These are phyloP conservation scores for Lamprologus ornatipinnis DNA, from an alignment of 2,113 vertebrate genomes.

Conservation along the genomic window DNA sequence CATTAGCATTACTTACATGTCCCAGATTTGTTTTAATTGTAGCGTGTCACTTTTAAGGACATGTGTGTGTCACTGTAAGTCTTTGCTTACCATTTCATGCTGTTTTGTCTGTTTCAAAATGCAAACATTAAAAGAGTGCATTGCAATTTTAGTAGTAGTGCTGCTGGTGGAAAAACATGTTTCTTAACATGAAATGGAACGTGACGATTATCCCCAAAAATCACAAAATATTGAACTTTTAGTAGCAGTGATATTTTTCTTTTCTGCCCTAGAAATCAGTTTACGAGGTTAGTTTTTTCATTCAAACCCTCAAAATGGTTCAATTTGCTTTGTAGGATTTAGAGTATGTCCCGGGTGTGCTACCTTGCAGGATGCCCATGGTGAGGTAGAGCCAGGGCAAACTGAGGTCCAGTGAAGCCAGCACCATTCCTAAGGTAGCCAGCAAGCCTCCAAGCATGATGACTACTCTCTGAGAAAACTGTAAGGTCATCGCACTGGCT, in stretches of 20 bases:
- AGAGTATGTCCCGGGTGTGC: neutral
- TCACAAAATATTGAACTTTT: neutral
- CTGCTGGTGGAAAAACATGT: neutral
- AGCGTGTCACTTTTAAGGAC: rapidly evolving
- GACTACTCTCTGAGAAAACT: constrained; percentile 50
- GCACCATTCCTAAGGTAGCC: constrained; percentile 36
- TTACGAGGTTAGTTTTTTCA: neutral
- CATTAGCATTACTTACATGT: neutral
- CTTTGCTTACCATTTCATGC: neutral
- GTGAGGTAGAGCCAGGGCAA: constrained; percentile 61
- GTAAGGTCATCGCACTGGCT: constrained; percentile 48
- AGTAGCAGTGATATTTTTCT: neutral
- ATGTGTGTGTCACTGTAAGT: neutral
- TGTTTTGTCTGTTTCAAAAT: neutral
- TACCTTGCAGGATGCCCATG: constrained; percentile 64
- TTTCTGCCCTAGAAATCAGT: neutral
- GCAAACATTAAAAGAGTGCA: neutral
- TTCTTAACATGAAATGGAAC: neutral
- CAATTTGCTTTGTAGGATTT: neutral
- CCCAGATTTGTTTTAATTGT: neutral
- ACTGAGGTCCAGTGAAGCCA: constrained; percentile 55
- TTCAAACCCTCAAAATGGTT: neutral
- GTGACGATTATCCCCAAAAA: neutral
- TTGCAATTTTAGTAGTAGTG: neutral
- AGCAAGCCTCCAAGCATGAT: constrained; percentile 54